Base-by-base conservation (phyloP, 2,888 invertebrate genomes). In the Tipula lateralis region DNA sequence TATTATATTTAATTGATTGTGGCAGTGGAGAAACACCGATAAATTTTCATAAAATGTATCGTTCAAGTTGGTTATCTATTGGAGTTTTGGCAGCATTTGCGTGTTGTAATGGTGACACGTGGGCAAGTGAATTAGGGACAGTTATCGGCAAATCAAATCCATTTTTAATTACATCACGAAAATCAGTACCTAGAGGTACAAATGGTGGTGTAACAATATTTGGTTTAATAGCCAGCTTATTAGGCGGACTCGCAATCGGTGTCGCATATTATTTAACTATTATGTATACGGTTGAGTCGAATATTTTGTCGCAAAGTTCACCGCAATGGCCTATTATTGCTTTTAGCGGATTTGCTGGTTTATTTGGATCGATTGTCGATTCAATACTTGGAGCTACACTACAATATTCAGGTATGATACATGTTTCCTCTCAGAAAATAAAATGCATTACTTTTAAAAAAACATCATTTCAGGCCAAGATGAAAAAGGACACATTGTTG, bases 51-150 rank as follows among this genome's bases (percentile, higher is more conserved):
- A 92, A 91, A 84, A 92, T 94, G 87, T 96, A 96, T 87, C 92
- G 95, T 87, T 93, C 94, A 29, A 96, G 96, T 2, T 96, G 96
- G 96, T 91, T 96, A n/a, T 93, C 95, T 2, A 91, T 96, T 87
- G 95, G 95, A 34, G 92, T 96, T 84, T 91, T 97, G 86, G 94
- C 94, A 94, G 87, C 95, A 0, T 92, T 96, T 87, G 93, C 96
- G 13, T 95, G 96, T 88, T 94, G 94, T 87, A 95, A 95, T 88
- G 97, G 97, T 0, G 97, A 97, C 88, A 97, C 97, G 0, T 96
- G 96, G 95, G 96, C 97, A 83, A 97, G 96, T 44, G 97, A 97
- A 90, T 89, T 97, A 19, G 97, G 96, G 1, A 92, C 94, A 36
- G 97, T 96, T 0, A 88, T 96, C 24, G 93, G 94, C 5, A 90